Evolutionary conservation across 2,888 invertebrate genomes (phyloP).

Genomic region (Hydropsyche betteni): DNA sequence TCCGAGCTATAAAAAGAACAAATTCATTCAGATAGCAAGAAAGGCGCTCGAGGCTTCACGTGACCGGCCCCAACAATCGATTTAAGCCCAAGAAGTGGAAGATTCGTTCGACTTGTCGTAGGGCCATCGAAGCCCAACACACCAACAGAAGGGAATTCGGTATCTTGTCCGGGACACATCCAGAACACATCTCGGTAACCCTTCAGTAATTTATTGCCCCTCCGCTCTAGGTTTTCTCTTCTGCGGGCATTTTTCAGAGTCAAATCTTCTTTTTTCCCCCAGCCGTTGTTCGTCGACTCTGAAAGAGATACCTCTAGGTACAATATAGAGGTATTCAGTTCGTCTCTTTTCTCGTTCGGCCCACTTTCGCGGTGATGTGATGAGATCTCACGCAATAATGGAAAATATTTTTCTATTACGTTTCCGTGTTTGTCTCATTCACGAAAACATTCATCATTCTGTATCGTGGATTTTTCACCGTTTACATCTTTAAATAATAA

Average conservation of each 20-base stretch:
- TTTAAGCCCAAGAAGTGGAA: neutral
- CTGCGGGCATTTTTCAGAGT: constrained; percentile 47
- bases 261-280: constrained; percentile 41
- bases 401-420: constrained; percentile 42
- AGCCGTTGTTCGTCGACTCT: neutral
- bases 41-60: neutral
- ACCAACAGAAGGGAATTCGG: constrained; percentile 36
- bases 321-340: too few species aligned
- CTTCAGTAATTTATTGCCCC: constrained; percentile 48
- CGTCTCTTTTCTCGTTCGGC: neutral
- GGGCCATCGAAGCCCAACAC: constrained; percentile 6
- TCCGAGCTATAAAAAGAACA: too few species aligned
- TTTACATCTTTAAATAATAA: constrained; percentile 24
- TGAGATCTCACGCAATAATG: constrained; percentile 40
- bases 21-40: too few species aligned
- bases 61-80: constrained; percentile 2
- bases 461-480: constrained; percentile 18
- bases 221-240: constrained; percentile 42
- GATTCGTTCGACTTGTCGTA: constrained; percentile 25
- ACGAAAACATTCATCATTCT: constrained; percentile 34
- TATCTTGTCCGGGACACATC: constrained; percentile 50
- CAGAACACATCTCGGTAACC: constrained; percentile 45
- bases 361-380: constrained; percentile 32
- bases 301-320: too few species aligned
- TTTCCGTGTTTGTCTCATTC: constrained; percentile 21